Evolutionary conservation across 2,888 invertebrate species (phyloP).

Genomic region (Scaptomyza tumidula): DNA sequence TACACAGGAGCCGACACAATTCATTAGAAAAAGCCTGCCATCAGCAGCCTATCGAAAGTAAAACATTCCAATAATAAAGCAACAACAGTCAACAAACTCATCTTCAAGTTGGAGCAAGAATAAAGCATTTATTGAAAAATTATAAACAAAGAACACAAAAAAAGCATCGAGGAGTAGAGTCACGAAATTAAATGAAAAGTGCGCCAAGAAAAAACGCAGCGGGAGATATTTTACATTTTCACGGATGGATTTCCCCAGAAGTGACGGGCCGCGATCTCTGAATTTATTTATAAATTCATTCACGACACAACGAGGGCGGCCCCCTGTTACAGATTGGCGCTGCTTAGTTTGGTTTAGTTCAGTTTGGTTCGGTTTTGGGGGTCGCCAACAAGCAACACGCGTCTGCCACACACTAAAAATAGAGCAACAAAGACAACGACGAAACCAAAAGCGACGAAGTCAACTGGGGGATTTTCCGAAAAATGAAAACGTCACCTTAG

Average conservation of each 20-base stretch:
- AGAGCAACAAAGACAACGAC: constrained; percentile 23
- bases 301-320: constrained; percentile 62
- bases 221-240: constrained; percentile 78
- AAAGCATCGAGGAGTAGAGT: constrained; percentile 21
- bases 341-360: background rate
- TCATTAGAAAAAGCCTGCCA: constrained; percentile 52
- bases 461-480: constrained; percentile 78
- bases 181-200: constrained; percentile 42
- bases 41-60: constrained; percentile 56
- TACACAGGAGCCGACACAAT: constrained; percentile 44
- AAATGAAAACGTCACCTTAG: constrained; percentile 77
- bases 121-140: constrained; percentile 71
- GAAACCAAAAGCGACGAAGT: constrained; percentile 34
- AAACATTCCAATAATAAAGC: constrained; percentile 9
- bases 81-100: constrained; percentile 10
- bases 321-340: constrained; percentile 1
- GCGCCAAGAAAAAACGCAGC: constrained; percentile 69
- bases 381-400: constrained; percentile 40
- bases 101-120: constrained; percentile 37
- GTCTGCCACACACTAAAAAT: constrained; percentile 65
- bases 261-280: constrained; percentile 56
- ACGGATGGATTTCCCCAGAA: constrained; percentile 78
- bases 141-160: constrained; percentile 51
- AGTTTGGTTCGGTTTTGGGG: constrained; percentile 32
- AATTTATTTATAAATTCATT: constrained; percentile 78